A percentile compares a stretch with the other conserved stretches of the same genome.
These are phyloP conservation scores for Micoletzkya japonica DNA, from an alignment of 2,888 invertebrate genomes.

Conservation along the genomic window DNA sequence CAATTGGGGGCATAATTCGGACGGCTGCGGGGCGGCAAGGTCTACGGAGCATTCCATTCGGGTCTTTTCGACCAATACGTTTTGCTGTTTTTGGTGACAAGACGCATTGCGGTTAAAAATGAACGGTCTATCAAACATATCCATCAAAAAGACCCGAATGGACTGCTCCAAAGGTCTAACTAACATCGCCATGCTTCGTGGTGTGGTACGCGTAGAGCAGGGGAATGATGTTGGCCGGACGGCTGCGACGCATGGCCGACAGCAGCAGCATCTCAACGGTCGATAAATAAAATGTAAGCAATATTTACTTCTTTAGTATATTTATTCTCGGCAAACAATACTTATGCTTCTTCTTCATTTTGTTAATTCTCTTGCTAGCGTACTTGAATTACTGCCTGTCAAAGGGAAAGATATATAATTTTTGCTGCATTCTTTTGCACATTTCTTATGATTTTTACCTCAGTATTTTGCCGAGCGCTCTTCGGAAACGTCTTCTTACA, in stretches of 20 bases:
- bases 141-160: not conserved
- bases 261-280: constrained; percentile 20
- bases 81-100: too few species aligned
- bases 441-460: not conserved
- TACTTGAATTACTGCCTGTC: too few species aligned
- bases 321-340: too few species aligned
- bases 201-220: constrained; percentile 18
- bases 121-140: not conserved
- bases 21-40: too few species aligned
- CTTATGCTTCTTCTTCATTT: too few species aligned
- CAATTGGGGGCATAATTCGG: too few species aligned
- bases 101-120: too few species aligned
- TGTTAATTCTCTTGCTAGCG: too few species aligned
- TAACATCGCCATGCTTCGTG: not conserved
- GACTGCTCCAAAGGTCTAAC: not conserved
- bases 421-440: not conserved
- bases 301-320: too few species aligned
- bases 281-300: too few species aligned
- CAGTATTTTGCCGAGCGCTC: not conserved
- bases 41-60: too few species aligned
- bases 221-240: constrained; percentile 12
- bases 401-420: not conserved
- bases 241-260: constrained; percentile 4
- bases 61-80: too few species aligned
- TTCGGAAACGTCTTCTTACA: constrained; percentile 12